Conservation (phyloP, 2,797 vertebrate species). For the Pelochelys cantorii region DNA sequence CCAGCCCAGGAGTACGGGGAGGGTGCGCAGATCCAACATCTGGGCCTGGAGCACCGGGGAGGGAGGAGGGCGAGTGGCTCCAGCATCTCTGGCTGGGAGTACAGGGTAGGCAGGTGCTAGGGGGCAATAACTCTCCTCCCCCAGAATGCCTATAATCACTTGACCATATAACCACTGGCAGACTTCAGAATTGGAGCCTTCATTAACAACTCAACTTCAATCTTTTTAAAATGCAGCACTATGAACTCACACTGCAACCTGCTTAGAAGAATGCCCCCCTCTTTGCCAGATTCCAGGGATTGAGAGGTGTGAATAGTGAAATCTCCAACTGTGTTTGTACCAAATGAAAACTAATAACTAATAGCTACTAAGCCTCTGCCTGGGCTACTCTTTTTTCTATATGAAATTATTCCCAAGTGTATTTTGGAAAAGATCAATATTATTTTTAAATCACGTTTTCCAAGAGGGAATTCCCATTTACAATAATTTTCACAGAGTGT, state of each 20-base stretch:
- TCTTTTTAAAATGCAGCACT: neutral
- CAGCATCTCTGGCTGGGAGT: no score
- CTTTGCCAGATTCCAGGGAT: neutral
- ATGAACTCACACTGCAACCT: no score
- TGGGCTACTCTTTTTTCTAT: neutral
- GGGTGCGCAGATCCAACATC: no score
- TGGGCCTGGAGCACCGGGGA: no score
- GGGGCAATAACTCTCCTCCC: no score
- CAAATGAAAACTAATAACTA: neutral
- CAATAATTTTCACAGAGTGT: constrained; percentile 17
- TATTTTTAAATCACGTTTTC: constrained; percentile 15
- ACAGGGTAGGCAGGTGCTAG: no score
- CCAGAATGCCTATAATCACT: neutral
- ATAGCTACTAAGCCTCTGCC: neutral
- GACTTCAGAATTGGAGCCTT: neutral
- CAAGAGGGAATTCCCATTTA: constrained; percentile 50
- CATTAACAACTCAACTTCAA: neutral
- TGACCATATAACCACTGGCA: neutral
- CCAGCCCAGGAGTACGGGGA: no score
- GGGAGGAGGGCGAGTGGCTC: no score
- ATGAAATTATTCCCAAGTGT: constrained; percentile 32
- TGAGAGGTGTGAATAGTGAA: neutral
- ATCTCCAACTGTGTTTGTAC: neutral
- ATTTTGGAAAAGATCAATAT: neutral
- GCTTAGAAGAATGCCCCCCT: neutral